A percentile compares a stretch with the other conserved stretches of the same genome.
Conservation (phyloP, 2,797 vertebrate species). For the Balearica regulorum region DNA sequence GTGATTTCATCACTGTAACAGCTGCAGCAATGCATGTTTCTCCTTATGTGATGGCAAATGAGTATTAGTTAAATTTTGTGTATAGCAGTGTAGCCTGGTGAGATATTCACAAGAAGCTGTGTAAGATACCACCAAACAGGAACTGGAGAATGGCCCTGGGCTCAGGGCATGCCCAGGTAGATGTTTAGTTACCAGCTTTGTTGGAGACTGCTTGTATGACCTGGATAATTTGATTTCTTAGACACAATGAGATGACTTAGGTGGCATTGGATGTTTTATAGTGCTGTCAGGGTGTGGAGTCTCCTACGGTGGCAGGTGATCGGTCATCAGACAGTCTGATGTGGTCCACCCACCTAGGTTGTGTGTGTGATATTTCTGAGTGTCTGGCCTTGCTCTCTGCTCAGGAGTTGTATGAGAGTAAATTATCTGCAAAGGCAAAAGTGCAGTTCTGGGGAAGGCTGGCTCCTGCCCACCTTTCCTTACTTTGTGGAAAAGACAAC, state of each 20-base stretch:
- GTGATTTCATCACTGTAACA: not conserved
- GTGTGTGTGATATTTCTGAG: not conserved
- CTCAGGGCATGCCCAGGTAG: not conserved
- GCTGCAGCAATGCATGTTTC: not conserved
- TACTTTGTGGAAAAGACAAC: not conserved
- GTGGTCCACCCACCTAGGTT: accelerated
- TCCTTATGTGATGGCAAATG: not conserved
- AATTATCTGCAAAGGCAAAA: not conserved
- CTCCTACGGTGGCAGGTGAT: not conserved
- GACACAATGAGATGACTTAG: not conserved
- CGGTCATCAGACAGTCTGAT: not conserved
- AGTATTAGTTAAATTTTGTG: not conserved
- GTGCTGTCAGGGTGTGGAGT: not conserved
- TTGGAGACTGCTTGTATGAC: not conserved
- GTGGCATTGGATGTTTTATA: not conserved
- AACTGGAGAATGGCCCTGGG: not conserved
- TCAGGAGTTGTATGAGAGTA: not conserved
- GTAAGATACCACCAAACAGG: not conserved
- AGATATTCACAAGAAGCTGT: not conserved
- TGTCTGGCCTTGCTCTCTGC: not conserved
- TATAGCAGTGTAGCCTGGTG: not conserved
- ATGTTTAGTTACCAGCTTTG: not conserved
- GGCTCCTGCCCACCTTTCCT: not conserved
- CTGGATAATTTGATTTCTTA: not conserved
- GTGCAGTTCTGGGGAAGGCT: not conserved